Evolutionary conservation across 2,113 vertebrate genomes (phyloP).

Genomic region (Brachirus orientalis): DNA sequence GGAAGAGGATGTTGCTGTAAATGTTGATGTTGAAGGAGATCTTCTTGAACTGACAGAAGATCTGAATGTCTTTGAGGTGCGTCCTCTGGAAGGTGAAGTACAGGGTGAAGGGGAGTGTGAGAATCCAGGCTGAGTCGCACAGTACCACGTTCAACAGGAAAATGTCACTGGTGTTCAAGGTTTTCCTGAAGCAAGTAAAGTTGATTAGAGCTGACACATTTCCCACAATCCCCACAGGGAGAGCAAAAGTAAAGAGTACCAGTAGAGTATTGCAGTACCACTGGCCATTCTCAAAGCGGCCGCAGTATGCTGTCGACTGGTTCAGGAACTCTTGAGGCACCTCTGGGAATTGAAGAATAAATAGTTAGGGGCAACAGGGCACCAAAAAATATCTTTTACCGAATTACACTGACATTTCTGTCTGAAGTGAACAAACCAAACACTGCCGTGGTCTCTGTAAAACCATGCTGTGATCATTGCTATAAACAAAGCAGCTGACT

Average conservation of each 20-base stretch:
- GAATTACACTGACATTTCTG: background rate
- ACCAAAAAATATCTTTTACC: background rate
- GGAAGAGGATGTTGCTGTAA: constrained; percentile 84
- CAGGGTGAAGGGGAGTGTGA: constrained; percentile 79
- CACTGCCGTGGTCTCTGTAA: too few species aligned
- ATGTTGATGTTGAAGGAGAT: constrained; percentile 83
- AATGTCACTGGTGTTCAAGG: constrained; percentile 74
- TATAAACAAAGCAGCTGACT: too few species aligned
- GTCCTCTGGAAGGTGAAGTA: constrained; percentile 74
- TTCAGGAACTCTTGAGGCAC: constrained; percentile 41
- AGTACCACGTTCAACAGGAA: constrained; percentile 85
- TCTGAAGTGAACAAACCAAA: too few species aligned
- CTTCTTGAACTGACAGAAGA: constrained; percentile 78
- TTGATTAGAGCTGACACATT: constrained; percentile 78
- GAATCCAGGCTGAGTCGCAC: constrained; percentile 84
- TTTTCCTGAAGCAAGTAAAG: constrained; percentile 74
- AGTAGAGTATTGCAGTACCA: constrained; percentile 84
- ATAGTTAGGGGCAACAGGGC: background rate
- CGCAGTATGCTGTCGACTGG: constrained; percentile 71
- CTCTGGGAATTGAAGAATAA: constrained; percentile 34
- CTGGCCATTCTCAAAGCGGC: constrained; percentile 52
- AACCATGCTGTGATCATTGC: too few species aligned
- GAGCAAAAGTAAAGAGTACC: constrained; percentile 68
- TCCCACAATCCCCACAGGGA: constrained; percentile 82
- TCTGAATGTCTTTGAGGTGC: constrained; percentile 37